Base-by-base conservation (phyloP, 2,113 vertebrate genomes). In the Scophthalmus maximus region DNA sequence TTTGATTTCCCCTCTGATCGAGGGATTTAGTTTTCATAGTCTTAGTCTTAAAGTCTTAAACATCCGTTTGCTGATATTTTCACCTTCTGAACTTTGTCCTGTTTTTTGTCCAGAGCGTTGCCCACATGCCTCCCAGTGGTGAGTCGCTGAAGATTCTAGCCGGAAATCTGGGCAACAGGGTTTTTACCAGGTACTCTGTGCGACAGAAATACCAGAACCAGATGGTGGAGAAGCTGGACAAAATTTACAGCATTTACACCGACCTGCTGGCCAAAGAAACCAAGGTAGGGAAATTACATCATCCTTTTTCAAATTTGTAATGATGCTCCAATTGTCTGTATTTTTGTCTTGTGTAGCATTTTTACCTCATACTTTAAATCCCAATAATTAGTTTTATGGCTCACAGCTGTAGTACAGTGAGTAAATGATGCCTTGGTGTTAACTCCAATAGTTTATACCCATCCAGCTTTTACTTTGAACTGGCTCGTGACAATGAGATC, bases 231-330 rank as follows among this genome's bases (percentile, higher is more conserved):
- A 95, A 92, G 44, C 68, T 98, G 27, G 55, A 52, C 68, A 38
- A 27, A 55, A 62, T 95, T 73, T 99, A 99, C 46, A 27, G 38
- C 0, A 26, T 25, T 0, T 98, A 98, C 53, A 75, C 89, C 8
- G 88, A 88, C 4, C 89, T 98, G 27, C 90, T 99, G 72, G 95
- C 96, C 8, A 94, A 92, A 17, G 94, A 98, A 59, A 78, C 86
- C 0, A 60, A 94, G 95, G 98, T 99, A 79, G 23, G 36, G n/a
- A 44, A 26, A 76, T 36, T 0, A 3, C 30, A 47, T 40, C 36
- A n/a, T 25, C 6, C 27, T 38, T n/a, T n/a, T n/a, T n/a, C n/a
- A n/a, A n/a, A n/a, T n/a, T n/a, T n/a, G n/a, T 14, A 22, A 15
- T 22, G 20, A 60, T 47, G 11, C 20, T 22, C 10, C 6, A 29